Conservation (phyloP, 2,888 invertebrate species). For the Marronus borbonicus region DNA sequence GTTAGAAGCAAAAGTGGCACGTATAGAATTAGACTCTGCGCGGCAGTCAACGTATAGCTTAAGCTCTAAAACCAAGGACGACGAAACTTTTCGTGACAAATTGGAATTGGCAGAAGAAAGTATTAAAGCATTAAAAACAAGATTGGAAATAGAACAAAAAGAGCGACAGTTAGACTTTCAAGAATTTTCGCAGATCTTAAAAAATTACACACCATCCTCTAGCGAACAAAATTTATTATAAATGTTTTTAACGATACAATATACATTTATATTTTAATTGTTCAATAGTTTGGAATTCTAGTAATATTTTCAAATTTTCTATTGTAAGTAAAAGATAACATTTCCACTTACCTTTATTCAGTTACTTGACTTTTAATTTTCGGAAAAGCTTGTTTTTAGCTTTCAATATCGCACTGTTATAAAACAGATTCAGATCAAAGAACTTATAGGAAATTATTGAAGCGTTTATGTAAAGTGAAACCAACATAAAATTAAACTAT, state of each 20-base stretch:
- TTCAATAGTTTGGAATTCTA: too few species aligned
- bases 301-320: too few species aligned
- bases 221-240: constrained; percentile 31
- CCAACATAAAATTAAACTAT: too few species aligned
- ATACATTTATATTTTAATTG: too few species aligned
- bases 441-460: too few species aligned
- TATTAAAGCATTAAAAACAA: constrained; percentile 76
- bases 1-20: constrained; percentile 73
- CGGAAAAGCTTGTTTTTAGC: too few species aligned
- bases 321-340: too few species aligned
- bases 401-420: too few species aligned
- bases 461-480: too few species aligned
- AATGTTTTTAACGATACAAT: neutral
- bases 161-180: constrained; percentile 77
- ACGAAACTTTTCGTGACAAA: constrained; percentile 60
- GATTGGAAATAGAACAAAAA: constrained; percentile 76
- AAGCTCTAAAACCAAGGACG: constrained; percentile 53
- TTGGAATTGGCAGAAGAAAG: constrained; percentile 79
- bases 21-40: constrained; percentile 72
- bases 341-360: too few species aligned
- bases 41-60: constrained; percentile 60
- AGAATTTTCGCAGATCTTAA: constrained; percentile 67
- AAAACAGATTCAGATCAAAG: too few species aligned
- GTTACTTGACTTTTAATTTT: too few species aligned
- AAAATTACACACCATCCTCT: constrained; percentile 51